A percentile compares a stretch with the other conserved stretches of the same genome.
Evolutionary conservation across 2,113 vertebrate species (phyloP).

Genomic region (Manacus vitellinus): DNA sequence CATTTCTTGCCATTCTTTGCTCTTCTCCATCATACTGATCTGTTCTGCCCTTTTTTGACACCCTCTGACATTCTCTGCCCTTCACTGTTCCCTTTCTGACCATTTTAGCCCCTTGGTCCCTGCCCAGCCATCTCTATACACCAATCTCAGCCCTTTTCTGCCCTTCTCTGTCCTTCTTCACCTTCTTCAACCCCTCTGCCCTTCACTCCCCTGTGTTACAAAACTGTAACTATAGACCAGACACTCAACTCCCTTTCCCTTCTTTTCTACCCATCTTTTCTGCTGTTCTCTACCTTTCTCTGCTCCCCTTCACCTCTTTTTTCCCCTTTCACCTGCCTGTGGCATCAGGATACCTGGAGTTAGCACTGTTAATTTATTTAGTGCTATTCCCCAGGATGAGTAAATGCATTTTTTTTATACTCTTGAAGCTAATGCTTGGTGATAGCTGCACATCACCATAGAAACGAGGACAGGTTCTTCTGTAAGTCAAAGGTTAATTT

Average conservation of each 20-base stretch:
- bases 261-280: neutral
- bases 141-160: neutral
- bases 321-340: neutral
- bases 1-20: neutral
- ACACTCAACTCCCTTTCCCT: neutral
- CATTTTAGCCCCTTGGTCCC: neutral
- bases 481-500: slow-evolving; percentile 59
- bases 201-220: neutral
- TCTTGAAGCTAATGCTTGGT: slow-evolving; percentile 7
- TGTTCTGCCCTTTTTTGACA: neutral
- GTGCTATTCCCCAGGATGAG: neutral
- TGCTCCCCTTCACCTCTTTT: neutral
- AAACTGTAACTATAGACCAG: neutral
- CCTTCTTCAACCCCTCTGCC: neutral
- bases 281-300: neutral
- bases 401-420: slow-evolving; percentile 28
- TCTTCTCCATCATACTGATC: neutral
- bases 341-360: neutral
- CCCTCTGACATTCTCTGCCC: neutral
- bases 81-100: neutral
- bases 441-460: slow-evolving; percentile 53
- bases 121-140: neutral
- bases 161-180: neutral
- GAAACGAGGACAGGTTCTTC: slow-evolving; percentile 60
- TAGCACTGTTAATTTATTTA: slow-evolving; percentile 46